Evolutionary conservation across 2,888 invertebrate genomes (phyloP), one percentile per base, ranked within the genome.

Genomic region (Synanthedon andrenaeformis): DNA sequence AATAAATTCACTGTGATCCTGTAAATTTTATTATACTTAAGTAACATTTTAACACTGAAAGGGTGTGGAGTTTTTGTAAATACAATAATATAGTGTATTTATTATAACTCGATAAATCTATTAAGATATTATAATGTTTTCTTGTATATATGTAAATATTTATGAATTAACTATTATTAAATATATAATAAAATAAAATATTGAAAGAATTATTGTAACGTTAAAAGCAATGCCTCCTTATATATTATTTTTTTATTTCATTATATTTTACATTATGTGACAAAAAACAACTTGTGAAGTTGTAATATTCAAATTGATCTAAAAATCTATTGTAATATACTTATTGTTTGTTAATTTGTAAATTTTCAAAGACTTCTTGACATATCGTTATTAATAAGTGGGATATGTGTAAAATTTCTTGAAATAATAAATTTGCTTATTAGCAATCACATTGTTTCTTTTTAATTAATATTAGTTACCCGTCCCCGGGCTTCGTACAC

Each of bases 1-100:
- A 53, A 41, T 41, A 35, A 82, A 83, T 81, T 79, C 81, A 84
- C 86, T 86, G 86, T 86, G 86, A 86, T 86, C 83, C 81, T 85
- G 82, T 76, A 62, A 77, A 76, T 73, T 67, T 70, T 74, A 69
- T 69, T 66, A 45, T 45, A 45, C 35, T 10, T 35, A 70, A 65
- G 62, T 67, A 73, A 66, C 35, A 35, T 66, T 65, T 66, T 69
- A 64, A 68, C 58, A 64, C 55, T 58, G 52, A 51, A 56, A 53
- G 59, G 54, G 61, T 62, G 60, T 55, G 57, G 1, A 14, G n/a
- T 17, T 12, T 17, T 23, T 10, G 49, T 49, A 17, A 17, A 49
- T 49, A 49, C 11, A 23, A 49, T 19, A 11, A 6, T 49, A 49
- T 14, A 49, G 49, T 14, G 13, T 49, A 49, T 19, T 12, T 17